Base-by-base conservation (phyloP, 2,797 vertebrate species). In the Kryptopterus vitreolus region DNA sequence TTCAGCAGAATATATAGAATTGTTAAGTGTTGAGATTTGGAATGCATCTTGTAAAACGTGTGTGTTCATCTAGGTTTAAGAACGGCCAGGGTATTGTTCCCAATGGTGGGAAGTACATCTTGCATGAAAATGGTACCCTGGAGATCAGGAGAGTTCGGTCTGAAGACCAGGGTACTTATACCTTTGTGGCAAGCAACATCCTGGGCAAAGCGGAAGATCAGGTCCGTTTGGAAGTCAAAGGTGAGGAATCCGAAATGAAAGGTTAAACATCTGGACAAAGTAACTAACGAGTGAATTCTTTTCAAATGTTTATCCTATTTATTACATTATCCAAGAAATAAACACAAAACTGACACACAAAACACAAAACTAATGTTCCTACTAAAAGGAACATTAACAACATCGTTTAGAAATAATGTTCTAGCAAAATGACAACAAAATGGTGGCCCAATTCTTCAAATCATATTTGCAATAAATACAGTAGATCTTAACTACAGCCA, bases 171-270 rank as follows among this genome's bases (percentile, higher is more conserved):
- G 98, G 98, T 18, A 98, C 96, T 79, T 99, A 99, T 83, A 99
- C 96, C 10, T 99, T 97, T 0, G 95, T 99, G 0, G 98, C 96
- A 79, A 97, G 88, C 89, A 99, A 94, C 90, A 96, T 98, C 82
- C 88, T 98, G 87, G 97, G 98, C 12, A 95, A 92, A 50, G 95
- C 90, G 0, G 95, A 99, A 83, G 98, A 96, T 84, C 95, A 96
- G 84, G 96, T 98, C 83, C 95, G 93, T 79, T 94, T 99, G 88
- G 96, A 99, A 90, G 95, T 99, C 90, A 99, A 99, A 98, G 98
- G 98, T 99, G 89, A 93, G 93, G 65, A 52, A 29, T 38, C 26
- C 3, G 24, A 48, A 77, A 38, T 20, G 33, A 59, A 63, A 2
- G 5, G n/a, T 22, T 33, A n/a, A 55, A n/a, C n/a, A 29, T 3